These are phyloP conservation scores for Halocaridina rubra DNA, from an alignment of 2,888 invertebrate species.

Conservation along the genomic window DNA sequence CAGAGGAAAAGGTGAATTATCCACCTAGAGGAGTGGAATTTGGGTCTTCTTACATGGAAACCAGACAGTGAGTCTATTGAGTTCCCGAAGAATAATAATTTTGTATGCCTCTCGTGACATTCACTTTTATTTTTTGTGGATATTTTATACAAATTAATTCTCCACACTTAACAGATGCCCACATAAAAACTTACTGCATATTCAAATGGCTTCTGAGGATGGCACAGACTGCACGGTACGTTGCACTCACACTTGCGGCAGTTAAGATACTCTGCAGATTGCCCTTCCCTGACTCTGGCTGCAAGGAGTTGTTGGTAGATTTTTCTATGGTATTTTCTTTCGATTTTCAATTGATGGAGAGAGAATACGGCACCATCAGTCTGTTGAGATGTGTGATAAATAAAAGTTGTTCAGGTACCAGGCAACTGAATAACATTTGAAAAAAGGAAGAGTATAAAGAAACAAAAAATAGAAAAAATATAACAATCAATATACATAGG, in stretches of 20 bases:
- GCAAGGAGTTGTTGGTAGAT: constrained; percentile 40
- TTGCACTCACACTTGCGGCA: constrained; percentile 29
- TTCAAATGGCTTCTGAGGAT: constrained; percentile 5
- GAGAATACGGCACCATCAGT: constrained; percentile 44
- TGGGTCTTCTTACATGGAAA: no score
- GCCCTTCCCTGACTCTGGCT: constrained; percentile 20
- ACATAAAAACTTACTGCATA: constrained; percentile 17
- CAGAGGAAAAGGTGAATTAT: no score
- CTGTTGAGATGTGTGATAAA: neutral
- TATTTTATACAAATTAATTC: no score
- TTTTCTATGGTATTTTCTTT: constrained; percentile 34
- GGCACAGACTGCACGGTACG: constrained; percentile 28
- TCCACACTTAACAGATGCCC: no score
- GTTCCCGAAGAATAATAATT: no score
- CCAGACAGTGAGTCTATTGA: no score
- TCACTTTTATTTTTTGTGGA: no score
- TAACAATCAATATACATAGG: neutral
- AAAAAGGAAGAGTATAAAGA: neutral
- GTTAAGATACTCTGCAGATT: constrained; percentile 22
- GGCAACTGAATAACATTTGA: neutral
- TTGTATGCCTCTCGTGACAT: no score
- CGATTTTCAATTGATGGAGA: constrained; percentile 27
- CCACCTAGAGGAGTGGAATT: no score
- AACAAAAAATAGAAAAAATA: neutral
- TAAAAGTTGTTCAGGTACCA: neutral